phyloP scores from a whole-genome alignment of 2,888 invertebrate genomes.

The Hyposoter dolosus region DNA sequence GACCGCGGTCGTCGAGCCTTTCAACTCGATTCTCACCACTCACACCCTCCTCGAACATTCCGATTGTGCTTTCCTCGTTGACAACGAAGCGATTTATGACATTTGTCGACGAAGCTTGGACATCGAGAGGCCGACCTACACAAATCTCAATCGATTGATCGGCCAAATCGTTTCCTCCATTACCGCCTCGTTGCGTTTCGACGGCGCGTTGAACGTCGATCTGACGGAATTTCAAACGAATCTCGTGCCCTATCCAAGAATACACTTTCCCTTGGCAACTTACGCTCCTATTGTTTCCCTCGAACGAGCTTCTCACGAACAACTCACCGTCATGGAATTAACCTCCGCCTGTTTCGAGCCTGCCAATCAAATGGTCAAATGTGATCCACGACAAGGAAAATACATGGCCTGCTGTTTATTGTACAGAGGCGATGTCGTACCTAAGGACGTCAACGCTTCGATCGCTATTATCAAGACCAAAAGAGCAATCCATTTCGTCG shows the following conservation, averaged over 20 bases:
- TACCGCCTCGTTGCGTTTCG: slow-evolving; percentile 87
- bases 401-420: slow-evolving; percentile 87
- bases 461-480: slow-evolving; percentile 88
- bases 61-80: slow-evolving; percentile 88
- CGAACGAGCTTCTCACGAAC: slow-evolving; percentile 86
- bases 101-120: slow-evolving; percentile 88
- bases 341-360: slow-evolving; percentile 87
- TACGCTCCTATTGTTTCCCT: slow-evolving; percentile 85
- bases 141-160: slow-evolving; percentile 89
- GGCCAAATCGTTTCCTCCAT: slow-evolving; percentile 87
- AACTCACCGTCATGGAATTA: slow-evolving; percentile 86
- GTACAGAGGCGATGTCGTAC: slow-evolving; percentile 88
- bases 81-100: slow-evolving; percentile 86
- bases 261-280: slow-evolving; percentile 87
- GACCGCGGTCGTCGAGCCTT: slow-evolving; percentile 94
- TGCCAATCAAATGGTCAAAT: slow-evolving; percentile 80
- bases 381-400: slow-evolving; percentile 80
- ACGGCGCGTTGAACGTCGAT: slow-evolving; percentile 88
- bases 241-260: slow-evolving; percentile 88
- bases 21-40: slow-evolving; percentile 96
- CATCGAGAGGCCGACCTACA: slow-evolving; percentile 89
- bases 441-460: slow-evolving; percentile 87
- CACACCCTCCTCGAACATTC: slow-evolving; percentile 92
- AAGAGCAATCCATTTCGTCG: slow-evolving; percentile 87
- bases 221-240: slow-evolving; percentile 88